Percentiles rank a stretch among this genome's conserved stretches.
Evolutionary conservation across 2,797 vertebrate species (phyloP).

Genomic region (Danio jaintianensis): DNA sequence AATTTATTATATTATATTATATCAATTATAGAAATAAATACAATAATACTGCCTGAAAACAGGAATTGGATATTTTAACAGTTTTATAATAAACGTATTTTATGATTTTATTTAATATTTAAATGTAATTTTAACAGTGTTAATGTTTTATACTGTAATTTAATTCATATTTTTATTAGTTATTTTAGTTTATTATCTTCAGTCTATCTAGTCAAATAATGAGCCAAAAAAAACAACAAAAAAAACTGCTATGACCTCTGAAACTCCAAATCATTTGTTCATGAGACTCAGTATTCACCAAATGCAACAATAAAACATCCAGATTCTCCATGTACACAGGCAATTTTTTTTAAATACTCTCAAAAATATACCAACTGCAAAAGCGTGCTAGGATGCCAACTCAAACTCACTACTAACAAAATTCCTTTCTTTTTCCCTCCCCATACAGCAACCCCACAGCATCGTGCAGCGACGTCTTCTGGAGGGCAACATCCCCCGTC

Average conservation of each 20-base stretch:
- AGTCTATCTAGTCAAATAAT: not conserved
- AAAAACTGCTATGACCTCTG: not conserved
- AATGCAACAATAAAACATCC: not conserved
- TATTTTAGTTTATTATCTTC: too few species aligned
- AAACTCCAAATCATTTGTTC: not conserved
- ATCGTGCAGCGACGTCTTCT: slow-evolving; percentile 92
- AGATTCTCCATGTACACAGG: not conserved
- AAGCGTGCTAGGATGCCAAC: not conserved
- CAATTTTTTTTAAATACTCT: not conserved
- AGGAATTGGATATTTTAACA: too few species aligned
- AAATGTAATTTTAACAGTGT: not conserved
- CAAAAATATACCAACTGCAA: not conserved
- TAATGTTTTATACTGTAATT: not conserved
- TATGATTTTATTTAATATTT: not conserved
- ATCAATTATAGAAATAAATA: too few species aligned
- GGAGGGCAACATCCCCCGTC: slow-evolving; percentile 85
- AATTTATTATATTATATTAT: too few species aligned
- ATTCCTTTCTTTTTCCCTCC: slow-evolving; percentile 11
- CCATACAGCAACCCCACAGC: slow-evolving; percentile 88
- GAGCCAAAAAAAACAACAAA: not conserved
- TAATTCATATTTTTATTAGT: not conserved
- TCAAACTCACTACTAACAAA: not conserved
- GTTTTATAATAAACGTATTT: too few species aligned
- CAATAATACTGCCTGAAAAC: too few species aligned
- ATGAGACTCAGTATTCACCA: not conserved